Conservation (phyloP, 2,113 vertebrate genomes). For the Indicator maculatus region DNA sequence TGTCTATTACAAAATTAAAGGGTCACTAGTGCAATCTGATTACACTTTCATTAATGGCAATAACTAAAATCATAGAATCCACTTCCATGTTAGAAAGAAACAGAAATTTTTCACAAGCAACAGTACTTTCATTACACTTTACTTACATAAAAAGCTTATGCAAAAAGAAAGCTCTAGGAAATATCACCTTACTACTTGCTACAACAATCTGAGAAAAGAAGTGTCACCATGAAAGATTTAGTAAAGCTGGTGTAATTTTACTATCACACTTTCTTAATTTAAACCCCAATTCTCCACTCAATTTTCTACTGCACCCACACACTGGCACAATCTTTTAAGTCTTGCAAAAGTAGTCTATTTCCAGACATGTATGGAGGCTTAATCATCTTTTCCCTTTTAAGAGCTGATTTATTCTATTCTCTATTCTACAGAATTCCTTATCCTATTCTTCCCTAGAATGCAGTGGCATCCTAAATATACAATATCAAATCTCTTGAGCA, state of each 20-base stretch:
- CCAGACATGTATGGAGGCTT: background rate
- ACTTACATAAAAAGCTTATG: background rate
- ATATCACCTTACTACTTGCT: background rate
- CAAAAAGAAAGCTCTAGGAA: background rate
- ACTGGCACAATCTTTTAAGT: background rate
- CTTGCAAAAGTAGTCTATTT: slow-evolving; percentile 15
- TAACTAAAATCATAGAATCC: background rate
- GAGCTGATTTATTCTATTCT: background rate
- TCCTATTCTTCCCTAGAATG: background rate
- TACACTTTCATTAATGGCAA: background rate
- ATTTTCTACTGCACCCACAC: background rate
- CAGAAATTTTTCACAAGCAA: background rate
- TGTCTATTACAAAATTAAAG: background rate
- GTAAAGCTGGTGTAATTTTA: background rate
- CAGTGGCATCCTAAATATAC: background rate
- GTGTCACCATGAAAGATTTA: background rate
- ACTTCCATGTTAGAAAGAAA: background rate
- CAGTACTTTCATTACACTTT: background rate
- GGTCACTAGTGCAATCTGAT: background rate
- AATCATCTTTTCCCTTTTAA: background rate
- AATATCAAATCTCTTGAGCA: background rate
- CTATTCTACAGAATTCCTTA: background rate
- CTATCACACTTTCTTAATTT: background rate
- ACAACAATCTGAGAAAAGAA: background rate
- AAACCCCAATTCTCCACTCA: background rate